Conservation (phyloP, 2,113 vertebrate genomes). For the Rhynchopsitta pachyrhyncha region DNA sequence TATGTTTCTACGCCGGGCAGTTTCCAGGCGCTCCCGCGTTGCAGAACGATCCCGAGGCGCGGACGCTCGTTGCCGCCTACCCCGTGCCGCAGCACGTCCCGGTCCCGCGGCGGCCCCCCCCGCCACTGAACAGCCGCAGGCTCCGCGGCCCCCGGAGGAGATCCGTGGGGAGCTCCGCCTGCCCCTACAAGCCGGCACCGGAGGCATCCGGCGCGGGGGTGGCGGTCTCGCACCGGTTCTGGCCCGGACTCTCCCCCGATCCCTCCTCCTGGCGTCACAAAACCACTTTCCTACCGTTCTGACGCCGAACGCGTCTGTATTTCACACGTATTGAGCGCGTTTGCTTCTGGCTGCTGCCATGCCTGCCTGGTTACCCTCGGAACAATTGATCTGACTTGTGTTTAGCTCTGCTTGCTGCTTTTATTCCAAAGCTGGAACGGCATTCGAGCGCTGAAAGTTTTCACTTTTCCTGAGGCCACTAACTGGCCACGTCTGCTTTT, state of each 20-base stretch:
- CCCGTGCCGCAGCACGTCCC: not conserved
- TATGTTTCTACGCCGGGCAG: not conserved
- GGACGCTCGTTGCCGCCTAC: not conserved
- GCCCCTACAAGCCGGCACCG: no score
- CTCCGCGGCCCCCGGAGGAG: not conserved
- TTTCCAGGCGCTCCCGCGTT: not conserved
- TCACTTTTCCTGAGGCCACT: not conserved
- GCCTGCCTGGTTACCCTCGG: accelerated
- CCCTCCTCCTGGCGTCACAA: not conserved
- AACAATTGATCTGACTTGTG: accelerated
- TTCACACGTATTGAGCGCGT: accelerated
- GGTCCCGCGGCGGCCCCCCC: not conserved
- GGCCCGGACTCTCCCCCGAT: not conserved
- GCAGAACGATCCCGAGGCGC: accelerated
- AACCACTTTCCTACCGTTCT: accelerated
- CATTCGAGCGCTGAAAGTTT: not conserved
- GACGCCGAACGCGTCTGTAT: accelerated
- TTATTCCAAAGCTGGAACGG: not conserved
- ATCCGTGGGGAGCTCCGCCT: not conserved
- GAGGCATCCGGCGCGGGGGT: no score
- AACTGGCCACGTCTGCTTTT: not conserved
- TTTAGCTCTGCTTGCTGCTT: not conserved
- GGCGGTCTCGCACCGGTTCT: not conserved
- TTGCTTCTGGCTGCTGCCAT: not conserved
- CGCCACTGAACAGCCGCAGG: not conserved